Base-by-base conservation (phyloP, 2,113 vertebrate genomes). In the Vireo altiloquus region DNA sequence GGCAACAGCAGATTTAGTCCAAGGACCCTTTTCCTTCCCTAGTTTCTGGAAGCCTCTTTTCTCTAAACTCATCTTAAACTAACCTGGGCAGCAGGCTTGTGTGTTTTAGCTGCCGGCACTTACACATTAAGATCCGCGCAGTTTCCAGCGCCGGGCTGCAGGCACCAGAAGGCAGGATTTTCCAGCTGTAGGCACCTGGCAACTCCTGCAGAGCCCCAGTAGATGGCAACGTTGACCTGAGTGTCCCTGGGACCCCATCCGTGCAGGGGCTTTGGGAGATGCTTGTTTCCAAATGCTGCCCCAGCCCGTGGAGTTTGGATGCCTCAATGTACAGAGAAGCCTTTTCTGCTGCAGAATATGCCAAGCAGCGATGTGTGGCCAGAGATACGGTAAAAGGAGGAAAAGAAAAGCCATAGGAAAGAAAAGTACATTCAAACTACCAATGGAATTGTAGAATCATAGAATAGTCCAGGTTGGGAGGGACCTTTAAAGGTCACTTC, bases 161-260 rank as follows among this genome's bases (percentile, higher is more conserved):
- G 42, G 39, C 9, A 7, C 0, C 10, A 1, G 19, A 1, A 7
- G 50, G 31, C 1, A 8, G 50, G 2, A 5, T 12, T 63, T 42
- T 20, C 46, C 59, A 24, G 69, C 27, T 2, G 10, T 0, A 3
- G 25, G 31, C 44, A 27, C 4, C 21, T 15, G 88, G 63, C 59
- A 63, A 4, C 33, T 86, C 37, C 76, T 6, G 47, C 44, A 2
- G 15, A 24, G 70, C 10, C 77, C 94, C 96, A 53, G 92, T 4
- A 97, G 96, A 66, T 96, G 96, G 96, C 93, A 91, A 68, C 96
- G 31, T 86, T 89, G 95, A 37, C 37, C 72, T 15, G 44, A n/a
- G 31, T 3, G 82, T 69, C 76, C 75, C 2, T 1, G n/a, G 42
- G 7, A 25, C 13, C 52, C 10, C 13, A n/a, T n/a, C 46, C 10